Base-by-base conservation (phyloP, 2,113 vertebrate genomes). In the Nerophis lumbriciformis region DNA sequence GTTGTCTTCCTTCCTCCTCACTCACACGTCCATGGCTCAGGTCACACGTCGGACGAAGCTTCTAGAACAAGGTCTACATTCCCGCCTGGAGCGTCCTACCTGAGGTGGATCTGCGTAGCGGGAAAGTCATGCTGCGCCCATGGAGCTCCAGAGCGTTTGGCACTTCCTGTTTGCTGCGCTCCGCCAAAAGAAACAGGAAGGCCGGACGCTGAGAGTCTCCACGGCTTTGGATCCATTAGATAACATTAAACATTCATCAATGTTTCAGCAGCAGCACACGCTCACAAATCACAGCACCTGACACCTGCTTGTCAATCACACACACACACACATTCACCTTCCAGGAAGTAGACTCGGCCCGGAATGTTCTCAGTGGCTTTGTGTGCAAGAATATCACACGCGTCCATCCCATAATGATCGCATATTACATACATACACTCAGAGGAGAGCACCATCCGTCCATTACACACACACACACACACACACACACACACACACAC, bases 241-340 rank as follows among this genome's bases (percentile, higher is more conserved):
- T 86, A 91, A 91, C 93, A 94, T 96, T 96, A 94, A 92, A 92
- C 92, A 73, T 54, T 93, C 94, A 97, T 98, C 91, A 97, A 97
- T 93, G 92, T 96, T 97, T 96, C 94, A 97, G 94, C 80, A 86
- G 76, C 83, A 88, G 88, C 88, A 92, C 89, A 93, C 89, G 78
- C 87, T 90, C 85, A 66, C 75, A 64, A 72, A 68, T 54, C 12
- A 53, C 77, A 60, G 71, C 55, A 78, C 78, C 75, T 70, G 8
- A 19, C 19, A 1, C 19, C 19, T 53, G 51, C 8, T 45, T 45
- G 42, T 12, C 42, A 36, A 16, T 52, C 65, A 61, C 47, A 57
- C 52, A 62, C 14, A 42, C 59, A 61, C 36, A 63, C 1, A 65
- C 8, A 51, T 2, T 15, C 15, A 7, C 1, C 13, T 16, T 49